Base-by-base conservation (phyloP, 2,797 vertebrate species). In the Sebastes itinus region DNA sequence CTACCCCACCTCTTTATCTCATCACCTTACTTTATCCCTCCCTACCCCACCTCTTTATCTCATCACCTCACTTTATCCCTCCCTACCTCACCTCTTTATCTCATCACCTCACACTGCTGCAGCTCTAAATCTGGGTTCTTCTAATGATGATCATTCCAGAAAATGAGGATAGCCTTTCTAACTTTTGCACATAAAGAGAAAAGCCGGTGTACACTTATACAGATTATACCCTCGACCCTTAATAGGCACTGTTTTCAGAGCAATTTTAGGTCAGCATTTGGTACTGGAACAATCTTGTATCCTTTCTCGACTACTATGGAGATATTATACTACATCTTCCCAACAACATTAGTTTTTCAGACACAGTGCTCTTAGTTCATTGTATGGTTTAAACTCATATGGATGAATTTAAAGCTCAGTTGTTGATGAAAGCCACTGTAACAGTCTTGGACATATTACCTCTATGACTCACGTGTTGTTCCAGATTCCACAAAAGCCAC, bases 401-500 rank as follows among this genome's bases (percentile, higher is more conserved):
- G 58, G 59, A 42, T 42, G 68, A 65, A 49, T 63, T 71, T 68
- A 56, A 77, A 77, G 49, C 54, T 67, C 23, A 46, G 35, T 64
- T 72, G 28, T 69, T 68, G 33, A 67, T 33, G 65, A 85, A 74
- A 82, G 74, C 86, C 75, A 81, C 86, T 71, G n/a, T n/a, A 69
- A 65, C 80, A 38, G 60, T 84, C 81, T 78, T 16, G 20, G 77
- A 70, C 68, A 81, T 78, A 60, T 84, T 67, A 81, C 76, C 76
- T 81, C 82, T 85, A 13, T 54, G 67, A 82, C 72, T 63, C 56
- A 33, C 62, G 33, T 68, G 62, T 75, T 78, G 64, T 82, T 88
- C 68, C 63, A 78, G 74, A 87, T 75, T 86, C 71, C 79, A 76
- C 72, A 68, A 23, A 83, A 68, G 82, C 79, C 63, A 75, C 73